Evolutionary conservation across 2,797 vertebrate species (phyloP), one percentile per base, ranked within the genome.

Genomic region (Gephyroberyx darwinii): DNA sequence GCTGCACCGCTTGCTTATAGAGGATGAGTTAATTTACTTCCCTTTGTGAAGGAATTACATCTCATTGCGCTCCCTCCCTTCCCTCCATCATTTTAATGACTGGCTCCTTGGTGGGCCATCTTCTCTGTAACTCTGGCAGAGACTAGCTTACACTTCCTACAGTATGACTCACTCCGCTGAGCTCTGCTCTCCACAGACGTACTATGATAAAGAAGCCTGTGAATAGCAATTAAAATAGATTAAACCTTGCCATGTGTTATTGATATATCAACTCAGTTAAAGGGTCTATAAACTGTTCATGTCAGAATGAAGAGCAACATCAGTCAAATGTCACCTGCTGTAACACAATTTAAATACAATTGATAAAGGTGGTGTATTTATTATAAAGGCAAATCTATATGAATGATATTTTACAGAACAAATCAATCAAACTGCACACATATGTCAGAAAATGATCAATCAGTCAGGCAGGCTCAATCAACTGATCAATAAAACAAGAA

Each of bases 111-210:
- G 84, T 86, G 90, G 88, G 78, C 75, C 79, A 75, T 82, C 26
- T 57, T 82, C 76, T 87, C 75, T 74, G 69, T 43, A 62, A 78
- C 80, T 83, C 83, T 69, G 80, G 75, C 78, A 77, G 69, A 82
- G 80, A 75, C 54, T 75, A 30, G 35, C 57, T 80, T 72, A 10
- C 75, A 45, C 61, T 71, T 81, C 67, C 81, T 71, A 78, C 86
- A 79, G 71, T 5, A 84, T 92, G 90, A 91, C 60, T 92, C 90
- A 91, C 80, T 81, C 73, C 69, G 84, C 82, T 71, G 55, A 75
- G 82, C 74, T 71, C 65, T 37, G 66, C 78, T 82, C 83, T 86
- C 70, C 56, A 60, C 75, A 77, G 71, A 78, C 51, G 43, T 14
- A 56, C 14, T n/a, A 69, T n/a, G 41, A 75, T 63, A 71, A 69